Conservation (phyloP, 2,888 invertebrate genomes). For the Thera britannica region DNA sequence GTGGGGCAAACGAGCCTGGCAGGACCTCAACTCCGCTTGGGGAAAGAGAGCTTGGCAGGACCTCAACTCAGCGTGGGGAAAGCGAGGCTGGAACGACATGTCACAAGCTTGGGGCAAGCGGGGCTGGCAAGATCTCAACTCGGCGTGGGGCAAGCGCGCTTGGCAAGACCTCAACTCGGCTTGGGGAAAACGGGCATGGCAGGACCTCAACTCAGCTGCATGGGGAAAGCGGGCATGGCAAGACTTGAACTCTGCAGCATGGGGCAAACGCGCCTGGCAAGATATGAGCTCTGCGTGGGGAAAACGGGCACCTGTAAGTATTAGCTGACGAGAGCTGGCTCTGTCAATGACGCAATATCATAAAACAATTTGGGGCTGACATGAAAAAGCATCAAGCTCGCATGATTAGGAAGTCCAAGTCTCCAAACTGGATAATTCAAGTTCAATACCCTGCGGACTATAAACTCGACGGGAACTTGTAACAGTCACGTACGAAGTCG, state of each 20-base stretch:
- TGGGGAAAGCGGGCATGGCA: slow-evolving; percentile 87
- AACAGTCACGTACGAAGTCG: slow-evolving; percentile 35
- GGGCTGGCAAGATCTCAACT: slow-evolving; percentile 85
- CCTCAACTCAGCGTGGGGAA: slow-evolving; percentile 82
- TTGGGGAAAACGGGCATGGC: slow-evolving; percentile 87
- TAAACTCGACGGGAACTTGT: slow-evolving; percentile 29
- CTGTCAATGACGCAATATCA: not conserved
- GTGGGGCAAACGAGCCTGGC: slow-evolving; percentile 86
- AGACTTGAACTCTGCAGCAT: slow-evolving; percentile 80
- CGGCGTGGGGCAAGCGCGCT: slow-evolving; percentile 83
- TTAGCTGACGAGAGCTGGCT: not conserved
- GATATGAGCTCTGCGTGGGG: slow-evolving; percentile 84
- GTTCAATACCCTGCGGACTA: slow-evolving; percentile 25
- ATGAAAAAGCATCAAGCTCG: slow-evolving; percentile 23
- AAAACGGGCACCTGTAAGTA: slow-evolving; percentile 79
- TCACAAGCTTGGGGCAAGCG: slow-evolving; percentile 84
- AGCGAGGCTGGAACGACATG: slow-evolving; percentile 85
- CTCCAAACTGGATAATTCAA: slow-evolving; percentile 18
- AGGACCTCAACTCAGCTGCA: slow-evolving; percentile 74
- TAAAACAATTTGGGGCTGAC: not conserved
- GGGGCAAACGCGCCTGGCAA: slow-evolving; percentile 87
- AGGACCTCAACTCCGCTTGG: slow-evolving; percentile 79
- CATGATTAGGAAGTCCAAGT: slow-evolving; percentile 17
- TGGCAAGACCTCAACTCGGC: slow-evolving; percentile 85
- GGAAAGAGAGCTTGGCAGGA: slow-evolving; percentile 86